These are phyloP conservation scores for Pluvialis apricaria DNA, from an alignment of 2,113 vertebrate species.

Conservation along the genomic window DNA sequence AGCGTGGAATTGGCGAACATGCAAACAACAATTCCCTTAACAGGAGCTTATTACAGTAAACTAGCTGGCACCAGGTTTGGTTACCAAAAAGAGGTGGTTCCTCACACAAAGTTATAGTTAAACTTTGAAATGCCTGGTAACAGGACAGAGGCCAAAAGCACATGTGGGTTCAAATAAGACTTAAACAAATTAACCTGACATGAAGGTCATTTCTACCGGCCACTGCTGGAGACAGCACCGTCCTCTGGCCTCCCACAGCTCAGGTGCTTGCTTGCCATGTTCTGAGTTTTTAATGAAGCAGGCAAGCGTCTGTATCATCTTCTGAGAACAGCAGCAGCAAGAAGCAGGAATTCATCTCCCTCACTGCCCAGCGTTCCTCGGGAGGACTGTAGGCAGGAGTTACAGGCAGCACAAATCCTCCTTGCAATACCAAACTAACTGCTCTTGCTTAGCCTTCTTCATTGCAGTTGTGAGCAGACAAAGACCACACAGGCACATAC, in stretches of 20 bases:
- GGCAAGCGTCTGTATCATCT: background rate
- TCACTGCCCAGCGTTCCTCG: fast-evolving
- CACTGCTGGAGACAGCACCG: background rate
- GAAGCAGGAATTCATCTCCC: background rate
- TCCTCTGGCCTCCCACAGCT: background rate
- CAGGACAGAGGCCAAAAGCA: background rate
- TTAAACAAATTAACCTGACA: background rate
- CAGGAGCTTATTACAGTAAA: background rate
- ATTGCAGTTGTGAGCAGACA: background rate
- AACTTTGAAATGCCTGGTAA: background rate
- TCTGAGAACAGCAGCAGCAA: background rate
- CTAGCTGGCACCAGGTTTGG: background rate
- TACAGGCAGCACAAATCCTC: background rate
- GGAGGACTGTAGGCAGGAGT: background rate
- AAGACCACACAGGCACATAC: fast-evolving
- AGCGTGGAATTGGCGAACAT: background rate
- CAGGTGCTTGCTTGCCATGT: background rate
- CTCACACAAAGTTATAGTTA: background rate
- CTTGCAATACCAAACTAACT: background rate
- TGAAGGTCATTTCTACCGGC: background rate
- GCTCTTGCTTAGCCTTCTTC: background rate
- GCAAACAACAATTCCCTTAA: background rate
- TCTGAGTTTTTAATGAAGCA: background rate
- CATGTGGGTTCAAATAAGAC: background rate
- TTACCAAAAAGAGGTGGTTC: background rate